Percentiles rank a stretch among this genome's conserved stretches.
These are phyloP conservation scores for Morone chrysops DNA, from an alignment of 2,113 vertebrate genomes.

Conservation along the genomic window DNA sequence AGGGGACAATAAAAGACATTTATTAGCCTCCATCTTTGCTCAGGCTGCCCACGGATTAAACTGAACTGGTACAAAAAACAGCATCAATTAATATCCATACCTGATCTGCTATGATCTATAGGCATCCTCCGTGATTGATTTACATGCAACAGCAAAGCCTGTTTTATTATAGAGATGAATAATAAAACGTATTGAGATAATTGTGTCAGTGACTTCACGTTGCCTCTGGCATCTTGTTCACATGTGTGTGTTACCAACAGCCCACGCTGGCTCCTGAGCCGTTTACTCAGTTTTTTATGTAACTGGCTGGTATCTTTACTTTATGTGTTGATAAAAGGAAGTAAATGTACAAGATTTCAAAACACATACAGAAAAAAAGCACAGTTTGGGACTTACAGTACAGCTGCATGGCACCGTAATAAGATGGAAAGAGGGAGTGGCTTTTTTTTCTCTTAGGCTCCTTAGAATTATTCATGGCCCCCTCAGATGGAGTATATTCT, in stretches of 20 bases:
- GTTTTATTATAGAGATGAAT: constrained; percentile 47
- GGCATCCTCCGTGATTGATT: constrained; percentile 17
- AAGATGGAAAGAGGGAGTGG: constrained; percentile 10
- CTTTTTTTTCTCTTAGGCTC: not conserved
- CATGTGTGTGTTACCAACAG: constrained; percentile 52
- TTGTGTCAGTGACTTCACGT: constrained; percentile 42
- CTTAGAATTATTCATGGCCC: constrained; percentile 34
- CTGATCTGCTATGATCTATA: not conserved
- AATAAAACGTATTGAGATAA: constrained; percentile 62
- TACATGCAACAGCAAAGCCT: constrained; percentile 18
- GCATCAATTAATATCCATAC: constrained; percentile 8
- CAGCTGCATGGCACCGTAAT: not conserved
- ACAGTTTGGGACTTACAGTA: constrained; percentile 32
- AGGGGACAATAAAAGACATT: constrained; percentile 49
- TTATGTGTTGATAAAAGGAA: constrained; percentile 42
- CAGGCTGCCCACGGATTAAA: constrained; percentile 27
- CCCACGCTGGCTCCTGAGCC: constrained; percentile 46
- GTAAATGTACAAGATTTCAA: constrained; percentile 38
- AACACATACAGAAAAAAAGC: constrained; percentile 19
- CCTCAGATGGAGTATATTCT: constrained; percentile 7
- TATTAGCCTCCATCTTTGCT: constrained; percentile 42
- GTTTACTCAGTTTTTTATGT: constrained; percentile 34
- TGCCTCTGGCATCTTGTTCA: constrained; percentile 62
- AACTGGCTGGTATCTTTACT: constrained; percentile 39
- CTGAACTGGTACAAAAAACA: constrained; percentile 27